These are phyloP conservation scores for Sinelater perroti DNA, from an alignment of 2,888 invertebrate genomes.

Conservation along the genomic window DNA sequence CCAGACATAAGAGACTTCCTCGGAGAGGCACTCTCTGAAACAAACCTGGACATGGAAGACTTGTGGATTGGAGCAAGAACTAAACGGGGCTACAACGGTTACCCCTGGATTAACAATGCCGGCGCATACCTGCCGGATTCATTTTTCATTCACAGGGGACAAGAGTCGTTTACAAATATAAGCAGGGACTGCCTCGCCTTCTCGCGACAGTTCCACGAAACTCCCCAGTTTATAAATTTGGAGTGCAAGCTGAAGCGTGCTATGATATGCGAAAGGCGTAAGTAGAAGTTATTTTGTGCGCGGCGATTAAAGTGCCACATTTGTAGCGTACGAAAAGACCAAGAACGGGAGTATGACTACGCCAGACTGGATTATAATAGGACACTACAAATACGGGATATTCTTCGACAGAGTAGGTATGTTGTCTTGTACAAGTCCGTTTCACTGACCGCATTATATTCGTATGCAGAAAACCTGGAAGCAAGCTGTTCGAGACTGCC, in stretches of 20 bases:
- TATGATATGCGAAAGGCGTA: conserved; percentile 26
- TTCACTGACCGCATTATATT: not conserved
- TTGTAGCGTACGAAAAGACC: conserved; percentile 14
- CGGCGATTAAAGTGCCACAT: not conserved
- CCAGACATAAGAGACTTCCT: conserved; percentile 1
- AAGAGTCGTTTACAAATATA: not conserved
- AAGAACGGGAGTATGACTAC: conserved; percentile 2
- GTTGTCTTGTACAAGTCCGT: not conserved
- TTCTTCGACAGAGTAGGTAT: conserved; percentile 26
- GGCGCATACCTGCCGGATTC: not conserved
- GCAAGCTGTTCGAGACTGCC: conserved; percentile 19
- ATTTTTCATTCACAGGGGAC: not conserved
- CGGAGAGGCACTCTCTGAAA: conserved; percentile 20
- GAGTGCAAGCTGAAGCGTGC: conserved; percentile 61
- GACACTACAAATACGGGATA: conserved; percentile 56
- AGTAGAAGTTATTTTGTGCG: not conserved
- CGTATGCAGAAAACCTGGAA: conserved; percentile 27
- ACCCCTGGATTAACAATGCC: not conserved
- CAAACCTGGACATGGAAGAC: conserved; percentile 12
- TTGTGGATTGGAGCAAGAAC: conserved; percentile 23
- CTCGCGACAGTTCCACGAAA: conserved; percentile 62
- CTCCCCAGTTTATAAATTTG: conserved; percentile 64
- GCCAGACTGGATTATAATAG: conserved; percentile 41
- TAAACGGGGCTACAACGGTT: not conserved
- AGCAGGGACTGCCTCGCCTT: conserved; percentile 50